These are phyloP conservation scores for Steinernema carpocapsae DNA, from an alignment of 2,888 invertebrate species.

Conservation along the genomic window DNA sequence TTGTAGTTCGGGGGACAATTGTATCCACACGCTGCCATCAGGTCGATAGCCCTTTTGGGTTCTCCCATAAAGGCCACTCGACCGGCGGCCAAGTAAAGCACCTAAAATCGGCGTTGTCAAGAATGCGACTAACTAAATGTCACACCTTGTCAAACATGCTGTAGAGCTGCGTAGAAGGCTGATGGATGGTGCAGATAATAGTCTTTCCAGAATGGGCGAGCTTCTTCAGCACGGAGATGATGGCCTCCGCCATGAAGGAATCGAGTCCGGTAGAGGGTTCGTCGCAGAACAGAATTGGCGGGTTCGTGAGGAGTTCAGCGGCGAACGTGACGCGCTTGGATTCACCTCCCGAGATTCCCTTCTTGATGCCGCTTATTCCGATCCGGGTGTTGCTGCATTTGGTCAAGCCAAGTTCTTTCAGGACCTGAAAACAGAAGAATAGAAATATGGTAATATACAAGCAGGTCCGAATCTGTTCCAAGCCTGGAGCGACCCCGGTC, in stretches of 20 bases:
- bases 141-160: constrained; percentile 64
- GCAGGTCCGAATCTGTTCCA: too few relatives aligned
- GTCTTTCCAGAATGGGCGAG: constrained; percentile 63
- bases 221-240: constrained; percentile 77
- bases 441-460: constrained; percentile 14
- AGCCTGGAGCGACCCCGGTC: too few relatives aligned
- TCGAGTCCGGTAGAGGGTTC: constrained; percentile 94
- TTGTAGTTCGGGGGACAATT: constrained; percentile 83
- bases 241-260: constrained; percentile 89
- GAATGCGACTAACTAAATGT: too few relatives aligned
- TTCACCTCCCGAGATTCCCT: constrained; percentile 76
- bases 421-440: constrained; percentile 73
- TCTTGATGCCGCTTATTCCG: constrained; percentile 82
- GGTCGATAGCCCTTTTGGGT: constrained; percentile 66
- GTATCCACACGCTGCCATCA: constrained; percentile 64
- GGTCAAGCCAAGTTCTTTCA: constrained; percentile 82
- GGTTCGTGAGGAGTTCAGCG: constrained; percentile 84
- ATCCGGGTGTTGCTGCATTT: constrained; percentile 90
- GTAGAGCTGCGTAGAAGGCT: constrained; percentile 67
- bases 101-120: constrained; percentile 56
- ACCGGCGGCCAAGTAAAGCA: constrained; percentile 84
- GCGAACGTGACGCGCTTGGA: constrained; percentile 79
- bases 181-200: constrained; percentile 68
- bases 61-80: constrained; percentile 83
- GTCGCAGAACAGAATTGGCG: constrained; percentile 91